Base-by-base conservation (phyloP, 2,797 vertebrate species). In the Smutsia temminckii region DNA sequence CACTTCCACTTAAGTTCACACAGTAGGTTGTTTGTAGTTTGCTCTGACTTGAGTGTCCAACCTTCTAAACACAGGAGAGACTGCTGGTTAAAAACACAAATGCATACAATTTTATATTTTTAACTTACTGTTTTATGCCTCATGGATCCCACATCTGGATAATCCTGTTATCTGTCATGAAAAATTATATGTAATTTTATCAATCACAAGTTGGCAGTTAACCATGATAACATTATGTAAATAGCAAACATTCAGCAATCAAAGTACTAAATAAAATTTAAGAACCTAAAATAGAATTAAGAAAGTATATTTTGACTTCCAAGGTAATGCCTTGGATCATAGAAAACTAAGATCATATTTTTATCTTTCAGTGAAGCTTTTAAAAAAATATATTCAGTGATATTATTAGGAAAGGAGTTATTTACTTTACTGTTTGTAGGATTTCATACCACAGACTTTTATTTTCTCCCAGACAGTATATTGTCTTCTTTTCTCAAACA, bases 181-280 rank as follows among this genome's bases (percentile, higher is more conserved):
- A 97, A 96, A 95, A 94, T 90, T 93, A 91, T 68, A 61, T 63
- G 16, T 78, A 90, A 94, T 96, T 97, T 96, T 84, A 88, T 94
- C 7, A 59, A 68, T 94, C 85, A 95, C 34, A 83, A 46, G 32
- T 37, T 79, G 96, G 34, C 51, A 94, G 95, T 92, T 95, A 78
- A 92, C 78, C 75, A 96, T 89, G 55, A 91, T 93, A 96, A n/a
- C 71, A 93, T 91, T 92, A 95, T 96, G 96, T 71, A 98, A 98
- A 97, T 90, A 97, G 89, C 90, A 75, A 98, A 86, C 87, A 96
- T 96, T 97, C 96, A 97, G 61, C 85, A 97, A 96, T 96, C 80
- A 95, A 97, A 97, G 88, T 89, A 97, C 89, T 95, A 97, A 96
- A 97, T 87, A 79, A 97, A 96, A 98, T 75, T 3, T 86, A 89